phyloP scores from a whole-genome alignment of 2,113 vertebrate species.

The Zosterops borbonicus region DNA sequence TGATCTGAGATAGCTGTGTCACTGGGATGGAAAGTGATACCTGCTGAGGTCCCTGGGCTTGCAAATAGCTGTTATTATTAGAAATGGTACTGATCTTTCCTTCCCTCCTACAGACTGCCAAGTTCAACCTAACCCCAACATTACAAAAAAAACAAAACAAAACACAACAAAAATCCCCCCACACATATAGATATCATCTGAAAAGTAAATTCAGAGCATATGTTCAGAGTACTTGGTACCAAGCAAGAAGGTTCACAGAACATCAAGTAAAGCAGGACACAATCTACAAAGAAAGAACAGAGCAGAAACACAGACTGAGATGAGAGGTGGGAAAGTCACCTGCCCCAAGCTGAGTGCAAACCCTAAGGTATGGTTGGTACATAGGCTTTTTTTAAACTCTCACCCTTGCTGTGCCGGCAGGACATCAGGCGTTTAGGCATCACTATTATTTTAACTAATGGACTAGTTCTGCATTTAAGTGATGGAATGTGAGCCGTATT shows the following conservation, averaged over 20 bases:
- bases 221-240: conserved; percentile 63
- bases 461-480: not conserved
- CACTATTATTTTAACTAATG: conserved; percentile 22
- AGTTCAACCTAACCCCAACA: conserved; percentile 40
- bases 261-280: conserved; percentile 13
- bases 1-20: not conserved
- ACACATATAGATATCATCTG: conserved; percentile 49
- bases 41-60: not conserved
- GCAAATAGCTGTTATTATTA: conserved; percentile 29
- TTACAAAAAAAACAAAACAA: not conserved
- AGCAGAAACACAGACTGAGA: not conserved
- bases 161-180: not conserved
- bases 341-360: not conserved
- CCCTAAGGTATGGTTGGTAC: not conserved
- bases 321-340: conserved; percentile 28
- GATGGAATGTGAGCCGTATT: conserved; percentile 6
- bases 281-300: not conserved
- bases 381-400: not conserved
- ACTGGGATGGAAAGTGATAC: not conserved
- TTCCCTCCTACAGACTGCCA: not conserved
- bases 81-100: not conserved
- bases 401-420: not conserved
- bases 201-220: conserved; percentile 73
- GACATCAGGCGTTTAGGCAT: not conserved
- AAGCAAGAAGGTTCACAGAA: conserved; percentile 42